Conservation (phyloP, 2,888 invertebrate species). For the Sinodicranocentrus sp. region DNA sequence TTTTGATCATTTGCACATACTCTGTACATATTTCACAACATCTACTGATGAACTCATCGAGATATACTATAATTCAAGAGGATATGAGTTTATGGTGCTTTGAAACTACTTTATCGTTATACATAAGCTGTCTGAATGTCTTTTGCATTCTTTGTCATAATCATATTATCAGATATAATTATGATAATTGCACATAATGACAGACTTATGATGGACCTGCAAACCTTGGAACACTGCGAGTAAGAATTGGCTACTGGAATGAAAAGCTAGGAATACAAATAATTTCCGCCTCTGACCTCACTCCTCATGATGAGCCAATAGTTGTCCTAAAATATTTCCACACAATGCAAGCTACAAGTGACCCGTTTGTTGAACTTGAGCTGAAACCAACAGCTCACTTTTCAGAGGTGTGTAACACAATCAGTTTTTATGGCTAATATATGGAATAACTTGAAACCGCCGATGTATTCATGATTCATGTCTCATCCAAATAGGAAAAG, state of each 20-base stretch:
- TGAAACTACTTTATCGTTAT: too few species aligned
- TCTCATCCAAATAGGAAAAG: slow-evolving; percentile 41
- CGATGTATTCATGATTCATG: neutral
- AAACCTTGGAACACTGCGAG: slow-evolving; percentile 66
- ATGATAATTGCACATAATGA: too few species aligned
- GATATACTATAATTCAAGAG: slow-evolving; percentile 63
- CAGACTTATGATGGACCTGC: slow-evolving; percentile 39
- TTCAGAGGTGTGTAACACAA: too few species aligned
- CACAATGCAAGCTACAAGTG: slow-evolving; percentile 63
- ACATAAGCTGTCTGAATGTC: too few species aligned
- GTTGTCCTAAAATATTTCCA: slow-evolving; percentile 52
- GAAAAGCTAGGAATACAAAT: slow-evolving; percentile 70
- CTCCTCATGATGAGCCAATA: slow-evolving; percentile 57
- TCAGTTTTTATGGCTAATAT: too few species aligned
- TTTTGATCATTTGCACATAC: slow-evolving; percentile 36
- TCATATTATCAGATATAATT: too few species aligned
- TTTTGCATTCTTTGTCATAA: too few species aligned
- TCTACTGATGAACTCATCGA: slow-evolving; percentile 66
- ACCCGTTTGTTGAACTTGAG: slow-evolving; percentile 72
- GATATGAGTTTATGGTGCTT: slow-evolving; percentile 67
- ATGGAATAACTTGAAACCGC: too few species aligned
- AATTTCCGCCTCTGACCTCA: slow-evolving; percentile 62
- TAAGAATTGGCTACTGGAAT: slow-evolving; percentile 65
- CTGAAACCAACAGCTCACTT: slow-evolving; percentile 52
- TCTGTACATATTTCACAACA: slow-evolving; percentile 59